A percentile compares a stretch with the other conserved stretches of the same genome.
Conservation (phyloP, 2,888 invertebrate species). For the Drosophila colorata region DNA sequence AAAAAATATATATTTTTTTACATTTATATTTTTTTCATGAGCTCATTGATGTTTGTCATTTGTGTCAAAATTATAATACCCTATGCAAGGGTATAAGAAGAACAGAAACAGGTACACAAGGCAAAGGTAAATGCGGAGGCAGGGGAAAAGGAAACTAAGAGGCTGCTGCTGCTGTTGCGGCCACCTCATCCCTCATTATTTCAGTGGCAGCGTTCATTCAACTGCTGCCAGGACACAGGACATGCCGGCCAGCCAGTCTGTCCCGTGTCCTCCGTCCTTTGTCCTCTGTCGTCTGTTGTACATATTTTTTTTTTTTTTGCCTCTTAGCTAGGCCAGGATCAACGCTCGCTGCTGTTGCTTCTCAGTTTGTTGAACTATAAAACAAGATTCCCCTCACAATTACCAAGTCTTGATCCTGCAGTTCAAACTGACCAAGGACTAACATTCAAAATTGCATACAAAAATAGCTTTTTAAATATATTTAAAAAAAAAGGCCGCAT, state of each 20-base stretch:
- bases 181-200: conserved; percentile 36
- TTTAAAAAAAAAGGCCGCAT: no score
- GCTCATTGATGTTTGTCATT: not conserved
- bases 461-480: not conserved
- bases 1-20: no score
- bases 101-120: conserved; percentile 44
- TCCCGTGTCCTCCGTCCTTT: conserved; percentile 1
- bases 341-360: conserved; percentile 54
- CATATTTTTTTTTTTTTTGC: not conserved
- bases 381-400: conserved; percentile 31
- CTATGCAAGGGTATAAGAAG: not conserved
- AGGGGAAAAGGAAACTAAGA: conserved; percentile 6
- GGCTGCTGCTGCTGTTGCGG: conserved; percentile 16
- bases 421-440: conserved; percentile 3
- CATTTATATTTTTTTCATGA: no score
- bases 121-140: not conserved
- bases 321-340: conserved; percentile 65
- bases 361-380: conserved; percentile 77
- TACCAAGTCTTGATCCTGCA: conserved; percentile 29
- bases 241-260: conserved; percentile 21
- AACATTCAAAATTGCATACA: not conserved
- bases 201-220: conserved; percentile 71
- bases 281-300: conserved; percentile 4
- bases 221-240: conserved; percentile 46
- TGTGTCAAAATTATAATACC: not conserved